These are phyloP conservation scores for Mastomys coucha DNA, from an alignment of 2,113 vertebrate species.

Conservation along the genomic window DNA sequence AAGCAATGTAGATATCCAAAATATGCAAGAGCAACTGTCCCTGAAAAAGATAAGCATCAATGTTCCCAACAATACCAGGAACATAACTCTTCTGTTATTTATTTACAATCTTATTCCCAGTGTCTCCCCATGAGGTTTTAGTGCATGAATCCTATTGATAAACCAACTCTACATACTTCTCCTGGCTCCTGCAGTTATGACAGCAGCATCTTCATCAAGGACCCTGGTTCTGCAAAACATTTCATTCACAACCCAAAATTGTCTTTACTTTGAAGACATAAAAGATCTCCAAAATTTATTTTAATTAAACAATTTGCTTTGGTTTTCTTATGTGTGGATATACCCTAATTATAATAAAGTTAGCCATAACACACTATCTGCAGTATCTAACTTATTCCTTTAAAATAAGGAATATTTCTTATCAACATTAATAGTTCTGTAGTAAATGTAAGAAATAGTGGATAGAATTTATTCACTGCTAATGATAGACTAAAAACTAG, in stretches of 20 bases:
- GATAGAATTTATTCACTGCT: neutral
- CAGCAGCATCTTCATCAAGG: neutral
- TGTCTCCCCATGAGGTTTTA: neutral
- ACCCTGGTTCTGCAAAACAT: neutral
- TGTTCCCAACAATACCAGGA: neutral
- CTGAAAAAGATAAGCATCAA: neutral
- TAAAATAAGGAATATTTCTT: neutral
- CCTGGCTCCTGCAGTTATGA: neutral
- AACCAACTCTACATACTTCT: neutral
- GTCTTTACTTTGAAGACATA: neutral
- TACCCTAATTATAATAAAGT: conserved; percentile 6
- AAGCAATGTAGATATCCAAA: neutral
- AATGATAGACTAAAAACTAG: neutral
- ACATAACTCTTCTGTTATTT: neutral
- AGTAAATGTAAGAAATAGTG: neutral
- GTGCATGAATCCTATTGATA: neutral
- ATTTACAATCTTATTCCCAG: neutral
- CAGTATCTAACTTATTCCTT: neutral
- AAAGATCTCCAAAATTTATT: neutral
- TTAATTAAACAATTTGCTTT: neutral
- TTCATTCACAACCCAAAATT: neutral
- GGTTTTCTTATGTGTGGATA: neutral
- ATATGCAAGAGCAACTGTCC: fast-evolving
- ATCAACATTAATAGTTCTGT: neutral
- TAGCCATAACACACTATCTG: neutral